These are phyloP conservation scores for Cheirogaleus major DNA, from an alignment of 2,797 vertebrate species.

Conservation along the genomic window DNA sequence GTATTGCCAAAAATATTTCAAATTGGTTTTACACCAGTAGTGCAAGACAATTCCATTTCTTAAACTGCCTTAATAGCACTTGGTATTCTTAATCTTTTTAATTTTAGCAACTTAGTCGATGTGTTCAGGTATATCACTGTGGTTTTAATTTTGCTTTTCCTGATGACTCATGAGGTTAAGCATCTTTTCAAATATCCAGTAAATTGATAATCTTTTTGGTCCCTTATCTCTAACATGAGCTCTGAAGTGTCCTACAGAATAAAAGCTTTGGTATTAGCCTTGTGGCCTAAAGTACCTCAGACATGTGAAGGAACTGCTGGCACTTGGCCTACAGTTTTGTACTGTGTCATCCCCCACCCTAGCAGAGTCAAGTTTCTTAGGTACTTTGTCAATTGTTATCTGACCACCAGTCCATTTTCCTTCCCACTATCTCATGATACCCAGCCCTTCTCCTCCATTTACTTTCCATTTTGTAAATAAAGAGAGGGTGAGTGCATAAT, in stretches of 20 bases:
- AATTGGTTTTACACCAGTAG: background rate
- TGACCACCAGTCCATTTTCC: background rate
- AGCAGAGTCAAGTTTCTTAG: no score
- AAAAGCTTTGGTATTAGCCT: background rate
- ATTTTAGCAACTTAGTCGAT: background rate
- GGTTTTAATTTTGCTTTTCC: background rate
- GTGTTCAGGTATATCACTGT: background rate
- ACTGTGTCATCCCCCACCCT: accelerated
- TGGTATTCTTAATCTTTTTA: background rate
- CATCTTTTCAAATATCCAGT: background rate
- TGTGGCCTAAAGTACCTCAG: background rate
- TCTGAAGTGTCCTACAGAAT: background rate
- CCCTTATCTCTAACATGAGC: background rate
- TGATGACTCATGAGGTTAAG: background rate
- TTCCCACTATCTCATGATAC: background rate
- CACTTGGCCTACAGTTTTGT: background rate
- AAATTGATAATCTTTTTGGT: background rate
- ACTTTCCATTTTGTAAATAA: background rate
- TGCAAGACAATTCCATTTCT: background rate
- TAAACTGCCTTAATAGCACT: background rate
- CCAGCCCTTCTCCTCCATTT: background rate
- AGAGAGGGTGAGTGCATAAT: background rate
- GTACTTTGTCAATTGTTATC: background rate
- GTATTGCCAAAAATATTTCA: background rate
- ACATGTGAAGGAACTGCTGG: background rate